A percentile compares a stretch with the other conserved stretches of the same genome.
These are phyloP conservation scores for Lepidochitona cinerea DNA, from an alignment of 2,888 invertebrate species.

Conservation along the genomic window DNA sequence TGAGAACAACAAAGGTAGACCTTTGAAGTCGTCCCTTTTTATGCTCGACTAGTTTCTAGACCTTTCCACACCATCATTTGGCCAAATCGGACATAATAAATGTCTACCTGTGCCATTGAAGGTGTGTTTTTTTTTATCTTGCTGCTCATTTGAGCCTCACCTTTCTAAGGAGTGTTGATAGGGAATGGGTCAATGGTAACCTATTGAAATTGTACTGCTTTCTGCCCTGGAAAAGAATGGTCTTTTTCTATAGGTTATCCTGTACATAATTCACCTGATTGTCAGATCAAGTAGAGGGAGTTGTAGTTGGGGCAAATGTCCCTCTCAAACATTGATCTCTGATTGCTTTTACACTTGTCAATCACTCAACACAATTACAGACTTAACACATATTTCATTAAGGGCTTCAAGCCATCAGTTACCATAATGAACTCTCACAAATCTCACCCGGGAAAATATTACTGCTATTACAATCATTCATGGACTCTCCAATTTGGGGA, in stretches of 20 bases:
- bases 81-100: constrained; percentile 6
- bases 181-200: neutral
- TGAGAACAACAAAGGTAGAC: neutral
- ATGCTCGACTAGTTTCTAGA: neutral
- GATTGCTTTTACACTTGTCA: constrained; percentile 5
- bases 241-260: neutral
- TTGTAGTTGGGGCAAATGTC: too few relatives aligned
- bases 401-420: too few relatives aligned
- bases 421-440: too few relatives aligned
- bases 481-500: too few relatives aligned
- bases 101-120: neutral
- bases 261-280: constrained; percentile 6
- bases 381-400: neutral
- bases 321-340: too few relatives aligned
- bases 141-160: neutral
- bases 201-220: neutral
- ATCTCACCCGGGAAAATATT: too few relatives aligned
- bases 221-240: neutral
- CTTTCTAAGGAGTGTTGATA: neutral
- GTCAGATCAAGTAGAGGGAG: neutral
- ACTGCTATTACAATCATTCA: too few relatives aligned
- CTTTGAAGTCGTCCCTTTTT: neutral
- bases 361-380: neutral
- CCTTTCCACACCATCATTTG: neutral
- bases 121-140: neutral